Conservation (phyloP, 2,888 invertebrate species). For the Andrena trimmerana region DNA sequence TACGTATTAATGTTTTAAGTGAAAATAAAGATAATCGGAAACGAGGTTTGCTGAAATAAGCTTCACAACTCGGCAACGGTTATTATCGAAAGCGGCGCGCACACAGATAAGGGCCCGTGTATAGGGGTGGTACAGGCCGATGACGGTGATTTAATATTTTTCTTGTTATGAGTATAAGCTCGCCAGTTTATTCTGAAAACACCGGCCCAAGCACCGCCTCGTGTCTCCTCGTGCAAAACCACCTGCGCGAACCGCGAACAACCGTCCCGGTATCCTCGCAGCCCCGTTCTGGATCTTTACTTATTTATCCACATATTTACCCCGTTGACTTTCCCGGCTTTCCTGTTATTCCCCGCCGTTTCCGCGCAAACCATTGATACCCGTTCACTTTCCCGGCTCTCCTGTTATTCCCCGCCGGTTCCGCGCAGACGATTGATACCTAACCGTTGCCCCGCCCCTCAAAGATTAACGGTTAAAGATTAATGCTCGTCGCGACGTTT, state of each 20-base stretch:
- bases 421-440: slow-evolving; percentile 15
- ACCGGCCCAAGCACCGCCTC: slow-evolving; percentile 74
- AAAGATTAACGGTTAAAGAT: slow-evolving; percentile 5
- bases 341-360: slow-evolving; percentile 32
- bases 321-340: slow-evolving; percentile 35
- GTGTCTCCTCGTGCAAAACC: slow-evolving; percentile 75
- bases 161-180: slow-evolving; percentile 84
- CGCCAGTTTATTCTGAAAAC: slow-evolving; percentile 83
- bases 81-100: slow-evolving; percentile 42
- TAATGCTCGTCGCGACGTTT: background rate
- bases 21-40: slow-evolving; percentile 51
- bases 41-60: slow-evolving; percentile 45
- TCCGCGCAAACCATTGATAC: slow-evolving; percentile 14
- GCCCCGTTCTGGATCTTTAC: slow-evolving; percentile 53
- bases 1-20: slow-evolving; percentile 35
- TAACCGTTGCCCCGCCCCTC: background rate
- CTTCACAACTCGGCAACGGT: slow-evolving; percentile 22
- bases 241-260: slow-evolving; percentile 63
- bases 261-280: slow-evolving; percentile 38
- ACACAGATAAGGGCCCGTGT: slow-evolving; percentile 56
- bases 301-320: slow-evolving; percentile 64
- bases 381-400: background rate
- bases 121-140: slow-evolving; percentile 64
- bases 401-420: slow-evolving; percentile 31
- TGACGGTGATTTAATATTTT: slow-evolving; percentile 83